Evolutionary conservation across 1,140 invertebrate species (phyloP), one percentile per base, ranked within the genome.

Genomic region (Drosophila miranda): DNA sequence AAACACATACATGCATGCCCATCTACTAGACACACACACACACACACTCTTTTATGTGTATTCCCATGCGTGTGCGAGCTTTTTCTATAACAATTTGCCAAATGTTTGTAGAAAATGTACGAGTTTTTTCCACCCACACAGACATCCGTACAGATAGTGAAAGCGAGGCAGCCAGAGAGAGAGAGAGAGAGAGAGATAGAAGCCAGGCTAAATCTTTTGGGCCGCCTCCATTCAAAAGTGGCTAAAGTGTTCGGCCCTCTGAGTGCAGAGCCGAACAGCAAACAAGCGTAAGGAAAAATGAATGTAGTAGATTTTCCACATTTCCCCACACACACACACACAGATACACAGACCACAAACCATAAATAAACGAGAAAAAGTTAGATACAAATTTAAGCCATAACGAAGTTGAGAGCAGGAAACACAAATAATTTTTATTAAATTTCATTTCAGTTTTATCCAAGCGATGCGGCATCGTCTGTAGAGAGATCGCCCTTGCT

Each of bases 61-160:
- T 68, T 68, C 64, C 64, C 49, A 53, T 53, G 57, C 66, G 58
- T 76, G 58, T 68, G 50, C 5, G 42, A 34, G 60, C 64, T 56
- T 68, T 67, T 83, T 83, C 75, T 78, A 78, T 83, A 83, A 83
- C 60, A 83, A 78, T 83, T 83, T 83, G 70, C 57, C 75, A 78
- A 83, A 83, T 78, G 64, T 75, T 78, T 78, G 75, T 71, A 21
- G 66, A 75, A 83, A 75, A 82, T 71, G 71, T 67, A 70, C 60
- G 61, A 82, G 78, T 74, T 81, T 62, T 81, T 66, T 72, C 51
- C 66, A 58, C 61, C 58, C 53, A 52, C 16, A 69, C 19, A 64
- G 54, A 3, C 34, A 34, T 34, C 6, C 16, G 30, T 34, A 30
- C 19, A 48, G 4, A 34, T 41, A 2, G 4, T 2, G n/a, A n/a